Evolutionary conservation across 1,140 invertebrate genomes (phyloP).

Genomic region (Drosophila albomicans): DNA sequence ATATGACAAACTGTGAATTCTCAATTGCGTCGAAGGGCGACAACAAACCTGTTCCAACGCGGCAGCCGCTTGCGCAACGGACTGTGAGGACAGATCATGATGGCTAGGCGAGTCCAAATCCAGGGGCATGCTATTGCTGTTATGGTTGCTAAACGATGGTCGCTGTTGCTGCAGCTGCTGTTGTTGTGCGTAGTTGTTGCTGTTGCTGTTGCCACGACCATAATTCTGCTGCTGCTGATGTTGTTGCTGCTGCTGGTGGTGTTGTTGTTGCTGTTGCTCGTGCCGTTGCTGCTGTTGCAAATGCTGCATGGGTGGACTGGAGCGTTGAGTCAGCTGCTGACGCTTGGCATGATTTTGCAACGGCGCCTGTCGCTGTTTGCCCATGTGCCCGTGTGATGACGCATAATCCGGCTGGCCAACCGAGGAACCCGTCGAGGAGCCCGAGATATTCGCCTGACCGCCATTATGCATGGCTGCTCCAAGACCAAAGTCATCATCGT

Average conservation of each 20-base stretch:
- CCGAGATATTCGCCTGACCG: slow-evolving; percentile 68
- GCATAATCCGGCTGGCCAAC: slow-evolving; percentile 60
- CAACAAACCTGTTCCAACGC: slow-evolving; percentile 71
- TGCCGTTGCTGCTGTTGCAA: slow-evolving; percentile 47
- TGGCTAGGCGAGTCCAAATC: slow-evolving; percentile 65
- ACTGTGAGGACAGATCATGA: slow-evolving; percentile 59
- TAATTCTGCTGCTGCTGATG: slow-evolving; percentile 58
- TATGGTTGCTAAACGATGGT: slow-evolving; percentile 49
- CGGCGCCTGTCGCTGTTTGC: slow-evolving; percentile 62
- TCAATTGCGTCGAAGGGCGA: neutral
- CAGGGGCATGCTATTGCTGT: slow-evolving; percentile 61
- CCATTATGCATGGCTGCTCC: slow-evolving; percentile 69
- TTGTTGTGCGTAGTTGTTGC: slow-evolving; percentile 56
- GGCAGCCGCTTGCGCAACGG: slow-evolving; percentile 74
- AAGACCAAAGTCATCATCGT: slow-evolving; percentile 87
- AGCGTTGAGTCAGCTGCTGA: slow-evolving; percentile 55
- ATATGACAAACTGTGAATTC: neutral
- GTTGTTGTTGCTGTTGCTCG: neutral
- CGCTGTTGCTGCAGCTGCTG: slow-evolving; percentile 58
- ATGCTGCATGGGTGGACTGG: slow-evolving; percentile 66
- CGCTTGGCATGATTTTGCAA: slow-evolving; percentile 67
- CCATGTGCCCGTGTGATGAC: slow-evolving; percentile 37
- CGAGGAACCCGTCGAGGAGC: slow-evolving; percentile 68
- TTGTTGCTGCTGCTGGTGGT: slow-evolving; percentile 31
- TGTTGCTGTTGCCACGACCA: slow-evolving; percentile 58